Conservation (phyloP, 1,140 invertebrate species). For the Drosophila azteca region DNA sequence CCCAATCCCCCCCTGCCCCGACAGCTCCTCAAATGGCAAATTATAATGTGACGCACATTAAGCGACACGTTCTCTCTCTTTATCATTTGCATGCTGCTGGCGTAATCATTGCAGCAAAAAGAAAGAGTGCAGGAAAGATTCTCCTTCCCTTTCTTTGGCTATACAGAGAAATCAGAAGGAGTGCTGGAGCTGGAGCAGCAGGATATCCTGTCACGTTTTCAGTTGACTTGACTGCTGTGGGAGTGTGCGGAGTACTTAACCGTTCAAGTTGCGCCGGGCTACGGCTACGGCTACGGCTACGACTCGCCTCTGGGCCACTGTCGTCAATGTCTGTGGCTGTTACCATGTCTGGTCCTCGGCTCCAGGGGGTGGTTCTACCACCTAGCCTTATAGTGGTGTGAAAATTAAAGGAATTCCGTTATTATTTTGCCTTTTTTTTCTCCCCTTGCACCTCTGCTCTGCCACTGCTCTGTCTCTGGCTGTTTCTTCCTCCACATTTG, state of each 20-base stretch:
- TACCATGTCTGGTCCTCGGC: constrained; percentile 9
- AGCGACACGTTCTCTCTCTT: constrained; percentile 60
- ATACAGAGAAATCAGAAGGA: constrained; percentile 15
- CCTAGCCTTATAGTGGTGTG: constrained; percentile 63
- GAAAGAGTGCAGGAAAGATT: constrained; percentile 5
- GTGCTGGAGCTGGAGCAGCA: constrained; percentile 31
- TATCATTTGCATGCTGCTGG: constrained; percentile 64
- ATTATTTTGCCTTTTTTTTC: constrained; percentile 78
- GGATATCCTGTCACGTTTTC: constrained; percentile 81
- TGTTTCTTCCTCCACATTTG: no score
- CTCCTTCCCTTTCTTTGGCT: no score
- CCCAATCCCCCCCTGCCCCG: constrained; percentile 27
- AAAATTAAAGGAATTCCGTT: constrained; percentile 82
- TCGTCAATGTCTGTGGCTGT: constrained; percentile 69
- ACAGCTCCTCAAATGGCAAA: constrained; percentile 73
- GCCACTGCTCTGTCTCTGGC: no score
- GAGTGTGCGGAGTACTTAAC: constrained; percentile 77
- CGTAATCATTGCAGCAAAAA: constrained; percentile 45
- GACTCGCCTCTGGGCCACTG: constrained; percentile 63
- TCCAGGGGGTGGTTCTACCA: constrained; percentile 21
- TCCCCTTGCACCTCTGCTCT: constrained; percentile 8
- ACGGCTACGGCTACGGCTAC: constrained; percentile 24
- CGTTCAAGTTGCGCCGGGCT: constrained; percentile 69
- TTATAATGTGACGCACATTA: constrained; percentile 77
- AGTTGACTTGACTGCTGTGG: constrained; percentile 79